A percentile compares a stretch with the other conserved stretches of the same genome.
phyloP scores from a whole-genome alignment of 2,797 vertebrate species.

The Peromyscus attwateri region DNA sequence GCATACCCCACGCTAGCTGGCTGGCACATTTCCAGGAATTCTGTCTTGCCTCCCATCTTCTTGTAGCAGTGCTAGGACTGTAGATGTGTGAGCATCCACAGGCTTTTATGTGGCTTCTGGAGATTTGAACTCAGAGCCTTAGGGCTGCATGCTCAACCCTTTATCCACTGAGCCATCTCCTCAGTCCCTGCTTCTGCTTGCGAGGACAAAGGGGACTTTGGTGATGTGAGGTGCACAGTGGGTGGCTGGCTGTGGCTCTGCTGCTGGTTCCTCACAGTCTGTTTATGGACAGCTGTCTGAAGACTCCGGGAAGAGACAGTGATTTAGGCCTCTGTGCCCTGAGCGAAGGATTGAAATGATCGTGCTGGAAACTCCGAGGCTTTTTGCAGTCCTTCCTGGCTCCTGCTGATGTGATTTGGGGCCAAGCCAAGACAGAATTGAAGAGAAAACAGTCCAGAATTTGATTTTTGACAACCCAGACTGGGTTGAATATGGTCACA shows the following conservation, averaged over 20 bases:
- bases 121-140: neutral
- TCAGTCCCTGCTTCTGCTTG: neutral
- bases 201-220: neutral
- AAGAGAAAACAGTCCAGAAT: constrained; percentile 63
- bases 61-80: neutral
- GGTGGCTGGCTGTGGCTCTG: neutral
- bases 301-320: constrained; percentile 10
- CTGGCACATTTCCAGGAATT: neutral
- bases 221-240: neutral
- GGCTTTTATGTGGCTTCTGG: neutral
- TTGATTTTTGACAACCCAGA: constrained; percentile 69
- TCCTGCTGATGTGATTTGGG: neutral
- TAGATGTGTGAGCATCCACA: neutral
- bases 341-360: neutral
- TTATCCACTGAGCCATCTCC: neutral
- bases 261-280: neutral
- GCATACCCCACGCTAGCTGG: neutral
- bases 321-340: neutral
- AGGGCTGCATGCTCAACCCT: neutral
- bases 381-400: constrained; percentile 47
- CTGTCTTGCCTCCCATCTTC: neutral
- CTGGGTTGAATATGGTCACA: constrained; percentile 44
- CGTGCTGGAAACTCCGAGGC: neutral
- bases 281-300: neutral
- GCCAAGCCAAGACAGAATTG: constrained; percentile 43